Percentiles rank a stretch among this genome's conserved stretches.
Evolutionary conservation across 1,140 invertebrate genomes (phyloP).

Genomic region (Hyposmocoma kahamanoa): DNA sequence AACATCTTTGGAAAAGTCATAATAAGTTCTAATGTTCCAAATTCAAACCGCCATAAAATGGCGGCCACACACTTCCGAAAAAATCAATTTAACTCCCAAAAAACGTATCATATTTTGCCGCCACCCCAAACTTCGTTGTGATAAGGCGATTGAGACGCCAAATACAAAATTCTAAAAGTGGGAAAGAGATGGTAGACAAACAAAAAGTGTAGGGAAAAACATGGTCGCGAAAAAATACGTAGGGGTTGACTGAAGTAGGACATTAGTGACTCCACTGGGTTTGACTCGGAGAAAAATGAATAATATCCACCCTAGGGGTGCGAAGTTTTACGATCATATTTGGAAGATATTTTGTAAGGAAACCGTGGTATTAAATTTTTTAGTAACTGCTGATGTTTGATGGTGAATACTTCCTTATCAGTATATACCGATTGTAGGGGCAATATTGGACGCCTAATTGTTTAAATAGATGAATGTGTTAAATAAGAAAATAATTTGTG

Average conservation of each 20-base stretch:
- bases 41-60: not conserved
- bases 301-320: conserved; percentile 1
- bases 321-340: not conserved
- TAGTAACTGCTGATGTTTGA: not conserved
- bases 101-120: conserved; percentile 1
- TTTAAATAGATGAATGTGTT: too few species aligned
- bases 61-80: conserved; percentile 1
- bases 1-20: too few species aligned
- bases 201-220: not conserved
- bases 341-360: not conserved
- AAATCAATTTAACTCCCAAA: conserved; percentile 4
- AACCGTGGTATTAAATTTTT: not conserved
- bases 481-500: too few species aligned
- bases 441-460: too few species aligned
- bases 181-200: not conserved
- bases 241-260: not conserved
- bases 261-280: not conserved
- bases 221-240: conserved; percentile 3
- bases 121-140: not conserved
- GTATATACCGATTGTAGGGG: too few species aligned
- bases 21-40: too few species aligned
- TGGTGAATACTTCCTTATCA: too few species aligned
- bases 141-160: not conserved
- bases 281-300: not conserved
- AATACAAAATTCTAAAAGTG: not conserved